Base-by-base conservation (phyloP, 2,113 vertebrate genomes). In the Gasterosteus nipponicus region DNA sequence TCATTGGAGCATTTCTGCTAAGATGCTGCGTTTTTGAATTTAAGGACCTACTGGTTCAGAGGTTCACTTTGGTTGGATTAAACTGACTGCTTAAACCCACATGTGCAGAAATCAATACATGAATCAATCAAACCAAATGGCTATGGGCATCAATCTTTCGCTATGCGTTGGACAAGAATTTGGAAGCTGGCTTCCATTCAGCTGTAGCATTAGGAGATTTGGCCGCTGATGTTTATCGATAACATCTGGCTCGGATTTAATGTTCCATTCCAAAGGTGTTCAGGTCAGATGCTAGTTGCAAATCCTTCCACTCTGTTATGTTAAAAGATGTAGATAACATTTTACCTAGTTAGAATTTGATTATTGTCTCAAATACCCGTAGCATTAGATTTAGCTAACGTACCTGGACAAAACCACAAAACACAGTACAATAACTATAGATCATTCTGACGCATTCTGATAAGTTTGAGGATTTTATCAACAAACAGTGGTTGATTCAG, bases 91-190 rank as follows among this genome's bases (percentile, higher is more conserved):
- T 71, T 80, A 57, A 61, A 46, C 69, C 42, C 33, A 51, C 26
- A 22, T 42, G 31, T 75, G 60, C 46, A 77, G 44, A 42, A 82
- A 85, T 78, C 64, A 74, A 76, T 78, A 29, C 67, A 47, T 60
- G 15, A 61, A 75, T 84, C 69, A 70, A 64, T 85, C 29, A 75
- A 78, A 61, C 41, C 61, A 35, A 69, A 81, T 44, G 22, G 51
- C 22, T 54, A 64, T 39, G 10, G 51, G 18, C 42, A 44, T 72
- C 41, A 56, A 76, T 76, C 39, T 73, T 46, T 61, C 73, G 14
- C 33, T 38, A 16, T 70, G 56, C 31, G 61, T 66, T 66, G 22
- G 61, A 70, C 11, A 51, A 31, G 29, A 56, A 18, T 59, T 80
- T 44, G 15, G 8, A 78, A 54, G 7, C 54, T 19, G 22, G 56